Evolutionary conservation across 2,797 vertebrate genomes (phyloP), one percentile per base, ranked within the genome.

Genomic region (Melanotaenia pygmaea): DNA sequence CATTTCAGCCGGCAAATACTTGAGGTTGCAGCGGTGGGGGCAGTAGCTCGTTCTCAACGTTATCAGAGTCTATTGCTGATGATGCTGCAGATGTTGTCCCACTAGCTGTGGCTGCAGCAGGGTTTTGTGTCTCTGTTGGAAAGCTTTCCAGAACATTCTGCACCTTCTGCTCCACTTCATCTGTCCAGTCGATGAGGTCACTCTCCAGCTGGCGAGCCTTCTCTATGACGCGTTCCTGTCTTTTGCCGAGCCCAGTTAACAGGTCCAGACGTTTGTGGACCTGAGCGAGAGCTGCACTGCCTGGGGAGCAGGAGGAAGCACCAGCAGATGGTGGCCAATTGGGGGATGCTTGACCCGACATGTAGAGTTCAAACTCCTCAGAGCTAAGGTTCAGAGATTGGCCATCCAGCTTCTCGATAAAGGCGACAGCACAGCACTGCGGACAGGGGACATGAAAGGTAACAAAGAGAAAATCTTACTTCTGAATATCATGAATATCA

Each of bases 391-490:
- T 99, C 74, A 99, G 89, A 54, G 97, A 98, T 89, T 97, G 96
- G 34, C 95, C 97, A 7, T 99, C 98, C 80, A 99, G 89, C 78
- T 99, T 99, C 89, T 99, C 98, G 64, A 99, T 99, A 92, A 99
- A 99, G 76, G 98, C 96, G 84, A 99, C 96, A 0, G 98, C 96
- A 35, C 98, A 99, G 86, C 98, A 99, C 98, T 99, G 74, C 3
- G 74, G 64, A 66, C 24, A 69, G 14, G 43, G 14, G 22, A 73
- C 3, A 26, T 1, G 20, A 6, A 37, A n/a, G 28, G n/a, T 60
- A 18, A 63, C 65, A 69, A 66, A 50, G 8, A 61, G n/a, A 0
- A 38, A 32, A 60, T 28, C 22, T 61, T 10, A 60, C 22, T 10
- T 35, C 32, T n/a, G 3, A 38, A 59, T 24, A 24, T 14, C 20